Percentiles rank a stretch among this genome's conserved stretches.
phyloP scores from a whole-genome alignment of 2,113 vertebrate species.

The Cisticola juncidis region DNA sequence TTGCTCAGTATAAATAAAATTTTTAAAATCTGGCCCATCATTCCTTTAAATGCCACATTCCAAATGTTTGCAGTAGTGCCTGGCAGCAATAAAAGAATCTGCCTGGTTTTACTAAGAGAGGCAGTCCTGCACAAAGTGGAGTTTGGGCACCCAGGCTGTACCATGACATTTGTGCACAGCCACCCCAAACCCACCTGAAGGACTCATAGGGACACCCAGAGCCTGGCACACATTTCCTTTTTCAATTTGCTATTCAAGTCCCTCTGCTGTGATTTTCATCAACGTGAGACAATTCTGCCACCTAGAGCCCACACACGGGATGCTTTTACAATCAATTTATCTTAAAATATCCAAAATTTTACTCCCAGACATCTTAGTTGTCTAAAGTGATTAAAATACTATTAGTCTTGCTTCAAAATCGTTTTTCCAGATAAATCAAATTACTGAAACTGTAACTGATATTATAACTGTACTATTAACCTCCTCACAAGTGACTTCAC shows the following conservation, averaged over 20 bases:
- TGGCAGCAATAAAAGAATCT: not conserved
- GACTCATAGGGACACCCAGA: not conserved
- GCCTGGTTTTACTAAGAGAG: not conserved
- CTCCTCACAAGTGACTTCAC: not conserved
- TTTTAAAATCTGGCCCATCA: not conserved
- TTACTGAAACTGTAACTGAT: not conserved
- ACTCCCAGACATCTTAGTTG: not conserved
- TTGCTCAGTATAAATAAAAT: not conserved
- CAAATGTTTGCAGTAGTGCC: not conserved
- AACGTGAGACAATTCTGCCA: conserved; percentile 69
- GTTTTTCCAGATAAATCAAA: not conserved
- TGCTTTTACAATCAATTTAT: not conserved
- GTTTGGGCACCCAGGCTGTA: not conserved
- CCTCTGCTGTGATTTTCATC: not conserved
- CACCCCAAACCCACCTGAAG: not conserved
- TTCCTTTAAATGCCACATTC: not conserved
- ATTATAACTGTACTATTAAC: not conserved
- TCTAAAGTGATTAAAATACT: not conserved
- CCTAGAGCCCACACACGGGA: conserved; percentile 60
- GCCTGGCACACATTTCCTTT: not conserved
- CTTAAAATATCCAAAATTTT: not conserved
- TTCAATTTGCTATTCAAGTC: not conserved
- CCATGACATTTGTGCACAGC: not conserved
- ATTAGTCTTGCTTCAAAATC: not conserved
- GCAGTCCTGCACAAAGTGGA: not conserved